These are phyloP conservation scores for Drosophila setifemur DNA, from an alignment of 1,140 invertebrate species.

Conservation along the genomic window DNA sequence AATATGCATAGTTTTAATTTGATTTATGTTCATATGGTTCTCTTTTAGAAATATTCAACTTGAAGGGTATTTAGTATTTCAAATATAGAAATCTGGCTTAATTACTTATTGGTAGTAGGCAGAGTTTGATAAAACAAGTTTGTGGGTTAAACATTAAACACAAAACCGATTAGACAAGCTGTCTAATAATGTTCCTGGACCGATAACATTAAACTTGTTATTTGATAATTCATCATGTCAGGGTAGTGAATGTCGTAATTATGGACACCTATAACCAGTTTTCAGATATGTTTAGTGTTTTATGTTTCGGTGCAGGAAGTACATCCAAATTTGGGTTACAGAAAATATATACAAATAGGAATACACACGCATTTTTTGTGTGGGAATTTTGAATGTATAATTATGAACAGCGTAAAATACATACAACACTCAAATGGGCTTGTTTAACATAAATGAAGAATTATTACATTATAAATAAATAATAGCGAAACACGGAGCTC, in stretches of 20 bases:
- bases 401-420: not conserved
- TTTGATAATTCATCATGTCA: slow-evolving; percentile 24
- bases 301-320: not conserved
- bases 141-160: slow-evolving; percentile 22
- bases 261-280: not conserved
- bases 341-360: too few relatives aligned
- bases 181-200: slow-evolving; percentile 22
- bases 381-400: not conserved
- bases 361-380: too few relatives aligned
- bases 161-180: not conserved
- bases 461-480: slow-evolving; percentile 61
- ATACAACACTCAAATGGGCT: not conserved
- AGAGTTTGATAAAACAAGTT: slow-evolving; percentile 16
- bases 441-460: slow-evolving; percentile 42
- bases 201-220: slow-evolving; percentile 15
- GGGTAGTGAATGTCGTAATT: slow-evolving; percentile 1
- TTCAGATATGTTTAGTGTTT: not conserved
- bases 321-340: too few relatives aligned
- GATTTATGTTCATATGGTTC: slow-evolving; percentile 8
- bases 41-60: too few relatives aligned
- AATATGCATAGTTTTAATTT: too few relatives aligned
- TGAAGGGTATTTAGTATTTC: too few relatives aligned
- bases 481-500: slow-evolving; percentile 24
- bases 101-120: too few relatives aligned
- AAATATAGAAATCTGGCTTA: too few relatives aligned